Percentiles rank a stretch among this genome's conserved stretches.
phyloP scores from a whole-genome alignment of 2,113 vertebrate species.

The Eurystomus gularis region DNA sequence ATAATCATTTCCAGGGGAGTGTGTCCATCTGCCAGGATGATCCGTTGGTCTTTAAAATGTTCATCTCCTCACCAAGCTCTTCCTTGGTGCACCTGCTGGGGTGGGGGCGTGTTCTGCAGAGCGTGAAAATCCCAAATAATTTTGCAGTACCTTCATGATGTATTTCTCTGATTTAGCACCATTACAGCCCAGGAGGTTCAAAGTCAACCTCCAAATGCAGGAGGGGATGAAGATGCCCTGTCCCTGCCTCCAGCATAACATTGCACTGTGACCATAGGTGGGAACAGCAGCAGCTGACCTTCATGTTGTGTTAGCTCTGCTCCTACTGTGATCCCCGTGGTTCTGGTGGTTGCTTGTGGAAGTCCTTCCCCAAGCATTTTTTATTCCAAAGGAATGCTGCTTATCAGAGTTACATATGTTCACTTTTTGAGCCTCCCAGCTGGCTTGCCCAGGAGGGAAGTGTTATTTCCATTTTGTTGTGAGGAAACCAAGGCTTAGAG shows the following conservation, averaged over 20 bases:
- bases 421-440: not conserved
- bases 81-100: not conserved
- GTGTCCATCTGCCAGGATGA: not conserved
- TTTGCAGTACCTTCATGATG: not conserved
- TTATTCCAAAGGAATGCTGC: not conserved
- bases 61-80: not conserved
- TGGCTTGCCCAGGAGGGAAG: not conserved
- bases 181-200: accelerated
- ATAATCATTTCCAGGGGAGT: not conserved
- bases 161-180: not conserved
- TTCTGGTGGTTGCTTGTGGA: not conserved
- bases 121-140: not conserved
- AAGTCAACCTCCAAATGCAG: not conserved
- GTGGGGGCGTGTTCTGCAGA: accelerated
- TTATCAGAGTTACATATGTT: not conserved
- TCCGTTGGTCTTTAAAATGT: accelerated
- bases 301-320: not conserved
- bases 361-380: not conserved
- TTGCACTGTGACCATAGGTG: accelerated
- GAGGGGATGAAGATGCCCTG: not conserved
- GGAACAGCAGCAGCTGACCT: not conserved
- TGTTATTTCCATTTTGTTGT: not conserved
- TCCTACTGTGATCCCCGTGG: not conserved
- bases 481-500: not conserved
- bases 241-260: not conserved